Evolutionary conservation across 2,797 vertebrate species (phyloP).

Genomic region (Clarias platycephalus): DNA sequence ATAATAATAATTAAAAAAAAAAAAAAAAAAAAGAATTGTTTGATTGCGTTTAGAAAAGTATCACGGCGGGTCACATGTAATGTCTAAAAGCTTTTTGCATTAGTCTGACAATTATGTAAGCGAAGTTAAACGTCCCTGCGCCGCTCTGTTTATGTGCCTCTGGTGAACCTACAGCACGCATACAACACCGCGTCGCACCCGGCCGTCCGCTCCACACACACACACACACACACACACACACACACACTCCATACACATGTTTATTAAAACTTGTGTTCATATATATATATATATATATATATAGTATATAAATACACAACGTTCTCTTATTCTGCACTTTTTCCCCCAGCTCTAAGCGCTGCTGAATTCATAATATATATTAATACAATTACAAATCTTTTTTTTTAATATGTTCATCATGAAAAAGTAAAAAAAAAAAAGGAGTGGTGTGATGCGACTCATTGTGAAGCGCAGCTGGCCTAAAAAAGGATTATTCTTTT

Average conservation of each 20-base stretch:
- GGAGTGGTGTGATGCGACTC: too few relatives aligned
- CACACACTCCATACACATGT: neutral
- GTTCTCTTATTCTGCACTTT: too few relatives aligned
- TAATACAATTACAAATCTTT: too few relatives aligned
- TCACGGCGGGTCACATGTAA: constrained; percentile 82
- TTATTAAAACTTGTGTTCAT: neutral
- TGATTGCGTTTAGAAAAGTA: constrained; percentile 85
- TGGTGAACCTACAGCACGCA: constrained; percentile 50
- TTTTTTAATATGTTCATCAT: too few relatives aligned
- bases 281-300: too few relatives aligned
- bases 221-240: neutral
- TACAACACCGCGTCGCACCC: too few relatives aligned
- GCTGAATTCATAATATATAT: too few relatives aligned
- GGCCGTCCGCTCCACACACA: neutral
- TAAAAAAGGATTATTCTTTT: too few relatives aligned
- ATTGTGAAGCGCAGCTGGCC: too few relatives aligned
- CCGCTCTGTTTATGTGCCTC: constrained; percentile 70
- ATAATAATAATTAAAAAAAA: constrained; percentile 74
- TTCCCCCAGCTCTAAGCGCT: too few relatives aligned
- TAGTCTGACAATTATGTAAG: constrained; percentile 81
- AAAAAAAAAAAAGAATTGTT: constrained; percentile 66
- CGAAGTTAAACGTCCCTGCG: constrained; percentile 80
- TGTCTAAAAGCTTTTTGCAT: constrained; percentile 86
- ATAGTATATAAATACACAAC: too few relatives aligned
- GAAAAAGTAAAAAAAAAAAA: too few relatives aligned